Percentiles rank a stretch among this genome's conserved stretches.
These are phyloP conservation scores for Plagodis dolabraria DNA, from an alignment of 2,888 invertebrate species.

Conservation along the genomic window DNA sequence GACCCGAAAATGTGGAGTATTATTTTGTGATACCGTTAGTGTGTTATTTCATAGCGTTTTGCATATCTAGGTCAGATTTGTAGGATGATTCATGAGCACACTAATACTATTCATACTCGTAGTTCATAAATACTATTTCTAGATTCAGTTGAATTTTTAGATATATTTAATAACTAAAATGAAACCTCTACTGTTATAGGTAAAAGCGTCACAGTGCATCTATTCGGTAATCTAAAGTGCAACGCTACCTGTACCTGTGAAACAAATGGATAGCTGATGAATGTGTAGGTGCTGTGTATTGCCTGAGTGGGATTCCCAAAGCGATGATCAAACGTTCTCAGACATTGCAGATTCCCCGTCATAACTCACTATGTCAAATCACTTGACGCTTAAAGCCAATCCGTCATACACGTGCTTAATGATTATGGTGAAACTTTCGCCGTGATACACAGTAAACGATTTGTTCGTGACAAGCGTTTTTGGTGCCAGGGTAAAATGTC, in stretches of 20 bases:
- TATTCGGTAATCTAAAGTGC: slow-evolving; percentile 71
- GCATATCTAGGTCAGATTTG: slow-evolving; percentile 3
- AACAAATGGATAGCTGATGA: slow-evolving; percentile 66
- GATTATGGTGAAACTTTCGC: slow-evolving; percentile 55
- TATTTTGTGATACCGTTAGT: slow-evolving; percentile 1
- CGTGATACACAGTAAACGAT: slow-evolving; percentile 67
- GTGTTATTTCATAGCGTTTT: slow-evolving; percentile 1
- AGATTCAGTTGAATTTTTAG: no score
- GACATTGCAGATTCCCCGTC: slow-evolving; percentile 10
- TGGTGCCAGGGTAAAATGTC: slow-evolving; percentile 66
- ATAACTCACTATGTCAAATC: slow-evolving; percentile 23
- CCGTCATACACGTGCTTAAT: slow-evolving; percentile 54
- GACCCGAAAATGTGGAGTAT: slow-evolving; percentile 13
- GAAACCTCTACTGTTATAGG: slow-evolving; percentile 25
- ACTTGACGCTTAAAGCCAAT: slow-evolving; percentile 52
- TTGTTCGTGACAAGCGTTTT: slow-evolving; percentile 72
- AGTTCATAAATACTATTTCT: background rate
- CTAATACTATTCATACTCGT: background rate
- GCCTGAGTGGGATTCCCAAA: slow-evolving; percentile 71
- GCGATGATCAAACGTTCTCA: slow-evolving; percentile 66
- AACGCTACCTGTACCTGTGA: slow-evolving; percentile 58
- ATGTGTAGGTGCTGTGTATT: slow-evolving; percentile 80
- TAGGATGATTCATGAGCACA: background rate
- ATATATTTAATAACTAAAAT: background rate
- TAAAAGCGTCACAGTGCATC: slow-evolving; percentile 61